phyloP scores from a whole-genome alignment of 2,113 vertebrate genomes.

The Misgurnus mizolepis region DNA sequence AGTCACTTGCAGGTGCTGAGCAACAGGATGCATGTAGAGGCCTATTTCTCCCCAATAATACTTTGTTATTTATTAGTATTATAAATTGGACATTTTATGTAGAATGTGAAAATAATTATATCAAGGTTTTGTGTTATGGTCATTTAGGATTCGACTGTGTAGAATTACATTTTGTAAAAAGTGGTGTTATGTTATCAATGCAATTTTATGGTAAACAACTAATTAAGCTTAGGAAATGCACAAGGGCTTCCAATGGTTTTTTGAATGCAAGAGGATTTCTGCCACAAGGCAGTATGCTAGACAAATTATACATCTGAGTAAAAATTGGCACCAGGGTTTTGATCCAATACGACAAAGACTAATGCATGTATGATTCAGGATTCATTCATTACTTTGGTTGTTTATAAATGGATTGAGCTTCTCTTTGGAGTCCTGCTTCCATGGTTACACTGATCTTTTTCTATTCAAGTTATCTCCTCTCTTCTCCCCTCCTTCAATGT shows the following conservation, averaged over 20 bases:
- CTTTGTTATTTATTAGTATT: too few species aligned
- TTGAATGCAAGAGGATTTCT: conserved; percentile 1
- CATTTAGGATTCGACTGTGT: too few species aligned
- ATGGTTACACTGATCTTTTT: background rate
- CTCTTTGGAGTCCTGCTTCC: background rate
- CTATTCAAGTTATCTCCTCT: background rate
- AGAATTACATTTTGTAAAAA: too few species aligned
- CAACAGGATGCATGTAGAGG: too few species aligned
- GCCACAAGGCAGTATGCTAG: background rate
- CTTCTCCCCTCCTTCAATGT: background rate
- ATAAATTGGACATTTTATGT: too few species aligned
- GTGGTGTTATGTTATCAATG: too few species aligned
- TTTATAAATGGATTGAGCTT: background rate
- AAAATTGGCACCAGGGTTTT: conserved; percentile 7
- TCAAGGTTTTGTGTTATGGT: too few species aligned
- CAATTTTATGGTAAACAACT: too few species aligned
- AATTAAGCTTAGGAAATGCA: background rate
- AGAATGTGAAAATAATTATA: too few species aligned
- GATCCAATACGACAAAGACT: background rate
- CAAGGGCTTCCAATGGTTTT: background rate
- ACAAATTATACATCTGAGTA: background rate
- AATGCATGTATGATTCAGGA: background rate
- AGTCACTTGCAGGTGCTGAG: too few species aligned
- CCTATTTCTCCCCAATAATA: too few species aligned
- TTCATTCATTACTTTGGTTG: background rate